Evolutionary conservation across 2,888 invertebrate genomes (phyloP).

Genomic region (Dimorphilus gyrociliatus): DNA sequence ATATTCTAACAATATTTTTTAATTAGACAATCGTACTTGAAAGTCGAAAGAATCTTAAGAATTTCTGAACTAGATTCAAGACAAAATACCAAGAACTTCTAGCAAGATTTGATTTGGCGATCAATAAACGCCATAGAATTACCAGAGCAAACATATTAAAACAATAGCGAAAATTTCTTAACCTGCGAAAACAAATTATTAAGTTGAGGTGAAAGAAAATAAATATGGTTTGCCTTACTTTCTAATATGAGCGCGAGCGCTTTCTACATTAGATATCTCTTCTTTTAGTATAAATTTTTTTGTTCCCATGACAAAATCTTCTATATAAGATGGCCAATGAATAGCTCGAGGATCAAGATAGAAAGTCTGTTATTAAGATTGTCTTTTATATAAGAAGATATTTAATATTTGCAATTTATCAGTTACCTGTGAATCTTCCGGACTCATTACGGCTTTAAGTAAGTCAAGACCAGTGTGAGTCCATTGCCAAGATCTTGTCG

Average conservation of each 20-base stretch:
- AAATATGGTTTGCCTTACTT: too few species aligned
- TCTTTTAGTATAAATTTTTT: conserved; percentile 35
- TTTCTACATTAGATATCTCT: conserved; percentile 26
- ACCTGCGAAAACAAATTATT: too few species aligned
- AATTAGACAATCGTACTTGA: conserved; percentile 14
- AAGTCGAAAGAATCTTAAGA: conserved; percentile 32
- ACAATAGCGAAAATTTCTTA: conserved; percentile 30
- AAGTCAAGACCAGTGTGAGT: conserved; percentile 39
- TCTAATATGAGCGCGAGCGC: conserved; percentile 27
- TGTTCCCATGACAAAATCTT: conserved; percentile 32
- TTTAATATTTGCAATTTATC: too few species aligned
- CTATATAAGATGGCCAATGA: conserved; percentile 34
- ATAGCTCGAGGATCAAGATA: conserved; percentile 29
- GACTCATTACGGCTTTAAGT: conserved; percentile 19
- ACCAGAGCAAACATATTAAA: conserved; percentile 32
- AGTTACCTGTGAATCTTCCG: too few species aligned
- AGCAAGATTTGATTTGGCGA: conserved; percentile 33
- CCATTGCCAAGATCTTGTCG: conserved; percentile 79
- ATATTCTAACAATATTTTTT: too few species aligned
- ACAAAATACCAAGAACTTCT: conserved; percentile 36
- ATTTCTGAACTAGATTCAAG: conserved; percentile 33
- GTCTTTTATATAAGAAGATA: too few species aligned
- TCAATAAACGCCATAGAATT: conserved; percentile 31
- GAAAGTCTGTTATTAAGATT: conserved; percentile 28
- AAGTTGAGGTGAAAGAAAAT: too few species aligned